These are phyloP conservation scores for Leptarthrus brevirostris DNA, from an alignment of 2,888 invertebrate genomes.

Conservation along the genomic window DNA sequence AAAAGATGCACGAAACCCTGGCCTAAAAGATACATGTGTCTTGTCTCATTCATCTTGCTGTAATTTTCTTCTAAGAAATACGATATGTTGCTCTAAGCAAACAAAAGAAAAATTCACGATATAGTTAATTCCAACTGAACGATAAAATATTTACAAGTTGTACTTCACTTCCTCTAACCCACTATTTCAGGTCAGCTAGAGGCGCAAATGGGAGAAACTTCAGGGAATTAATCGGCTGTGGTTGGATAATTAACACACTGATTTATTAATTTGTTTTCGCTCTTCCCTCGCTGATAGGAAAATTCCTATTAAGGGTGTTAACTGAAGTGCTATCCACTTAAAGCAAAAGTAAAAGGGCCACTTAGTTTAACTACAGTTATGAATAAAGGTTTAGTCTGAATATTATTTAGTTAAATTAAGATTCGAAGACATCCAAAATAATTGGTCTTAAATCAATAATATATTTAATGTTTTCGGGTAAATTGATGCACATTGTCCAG, in stretches of 20 bases:
- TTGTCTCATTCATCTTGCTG: constrained; percentile 33
- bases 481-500: too few relatives aligned
- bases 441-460: too few relatives aligned
- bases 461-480: too few relatives aligned
- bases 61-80: background rate
- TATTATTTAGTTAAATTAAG: too few relatives aligned
- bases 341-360: constrained; percentile 18
- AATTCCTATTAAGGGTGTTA: constrained; percentile 37
- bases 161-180: constrained; percentile 26
- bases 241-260: constrained; percentile 49
- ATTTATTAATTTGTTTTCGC: constrained; percentile 50
- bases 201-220: constrained; percentile 48
- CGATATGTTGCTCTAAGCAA: background rate
- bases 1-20: constrained; percentile 21
- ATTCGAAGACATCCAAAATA: too few relatives aligned
- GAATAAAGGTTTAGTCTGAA: too few relatives aligned
- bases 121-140: constrained; percentile 44
- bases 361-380: constrained; percentile 21
- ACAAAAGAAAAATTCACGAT: constrained; percentile 38
- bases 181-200: constrained; percentile 30
- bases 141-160: constrained; percentile 49
- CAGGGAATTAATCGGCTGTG: constrained; percentile 50
- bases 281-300: constrained; percentile 12
- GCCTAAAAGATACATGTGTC: constrained; percentile 29
- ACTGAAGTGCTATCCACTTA: constrained; percentile 27